Evolutionary conservation across 2,797 vertebrate species (phyloP).

Genomic region (Netta rufina): DNA sequence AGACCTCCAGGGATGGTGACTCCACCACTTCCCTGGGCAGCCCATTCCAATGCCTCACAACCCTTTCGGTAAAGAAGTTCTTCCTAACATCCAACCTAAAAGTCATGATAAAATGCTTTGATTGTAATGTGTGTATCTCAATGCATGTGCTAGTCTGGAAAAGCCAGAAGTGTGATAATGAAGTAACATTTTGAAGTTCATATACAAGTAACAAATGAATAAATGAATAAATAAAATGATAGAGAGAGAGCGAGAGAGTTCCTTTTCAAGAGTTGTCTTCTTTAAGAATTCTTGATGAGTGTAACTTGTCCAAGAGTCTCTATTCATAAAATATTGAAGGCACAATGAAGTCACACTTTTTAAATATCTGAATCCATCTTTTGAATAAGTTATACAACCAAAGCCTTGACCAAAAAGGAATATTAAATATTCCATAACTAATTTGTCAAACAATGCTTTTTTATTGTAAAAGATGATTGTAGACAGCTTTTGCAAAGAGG

Average conservation of each 20-base stretch:
- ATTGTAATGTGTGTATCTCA: conserved; percentile 13
- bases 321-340: not conserved
- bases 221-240: not conserved
- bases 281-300: not conserved
- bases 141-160: not conserved
- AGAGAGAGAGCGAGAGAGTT: not conserved
- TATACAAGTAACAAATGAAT: not conserved
- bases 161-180: not conserved
- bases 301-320: not conserved
- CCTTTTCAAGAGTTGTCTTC: not conserved
- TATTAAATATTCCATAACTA: not conserved
- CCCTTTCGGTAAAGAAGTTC: too few species aligned
- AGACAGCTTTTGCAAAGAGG: not conserved
- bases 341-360: not conserved
- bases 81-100: not conserved
- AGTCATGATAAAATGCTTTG: conserved; percentile 52
- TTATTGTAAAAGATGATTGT: not conserved
- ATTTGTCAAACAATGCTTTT: not conserved
- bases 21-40: too few species aligned
- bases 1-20: too few species aligned
- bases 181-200: not conserved
- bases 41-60: too few species aligned
- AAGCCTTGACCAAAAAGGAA: not conserved
- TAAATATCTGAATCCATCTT: not conserved
- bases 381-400: not conserved